Base-by-base conservation (phyloP, 1,140 invertebrate genomes). In the Pachyrhynchus sulphureomaculatus region DNA sequence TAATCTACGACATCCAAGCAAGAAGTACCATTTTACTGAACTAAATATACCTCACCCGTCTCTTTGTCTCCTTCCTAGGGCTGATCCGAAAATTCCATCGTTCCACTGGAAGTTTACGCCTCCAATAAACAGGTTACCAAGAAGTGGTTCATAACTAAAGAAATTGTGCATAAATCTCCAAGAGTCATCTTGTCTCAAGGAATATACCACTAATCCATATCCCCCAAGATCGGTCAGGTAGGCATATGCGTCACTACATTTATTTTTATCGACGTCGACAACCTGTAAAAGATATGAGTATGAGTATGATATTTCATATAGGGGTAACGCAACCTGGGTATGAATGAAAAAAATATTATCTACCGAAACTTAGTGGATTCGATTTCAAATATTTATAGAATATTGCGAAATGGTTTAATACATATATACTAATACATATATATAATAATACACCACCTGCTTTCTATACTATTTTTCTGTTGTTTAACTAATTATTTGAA, bases 81-180 rank as follows among this genome's bases (percentile, higher is more conserved):
- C 85, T 58, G 89, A 52, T 23, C 85, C 84, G 57, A 89, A 89
- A 0, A 89, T 77, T 6, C 88, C 88, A 72, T 90, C 88, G 0
- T 84, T 87, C 88, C 88, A 89, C 69, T 89, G 87, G 80, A 89
- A 89, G 64, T 85, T 83, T 3, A 87, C 80, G 5, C 87, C 87
- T 17, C 80, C 85, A 6, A 90, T 81, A 66, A 84, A 86, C 67
- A 83, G 88, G 52, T 87, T 81, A 8, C 87, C 88, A 60, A 85
- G 78, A 8, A 90, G 71, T 0, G 89, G 89, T 72, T 92, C 89
- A 49, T 90, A 89, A 75, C 88, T 81, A 82, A 92, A 91, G 76
- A 84, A 92, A 71, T 90, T 88, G 68, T 92, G 89, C 53, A 84
- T 77, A 1, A 91, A 81, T 17, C 88, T 80, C 84, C 88, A 91